Conservation (phyloP, 1,140 invertebrate genomes). For the Macrobrachium nipponense region DNA sequence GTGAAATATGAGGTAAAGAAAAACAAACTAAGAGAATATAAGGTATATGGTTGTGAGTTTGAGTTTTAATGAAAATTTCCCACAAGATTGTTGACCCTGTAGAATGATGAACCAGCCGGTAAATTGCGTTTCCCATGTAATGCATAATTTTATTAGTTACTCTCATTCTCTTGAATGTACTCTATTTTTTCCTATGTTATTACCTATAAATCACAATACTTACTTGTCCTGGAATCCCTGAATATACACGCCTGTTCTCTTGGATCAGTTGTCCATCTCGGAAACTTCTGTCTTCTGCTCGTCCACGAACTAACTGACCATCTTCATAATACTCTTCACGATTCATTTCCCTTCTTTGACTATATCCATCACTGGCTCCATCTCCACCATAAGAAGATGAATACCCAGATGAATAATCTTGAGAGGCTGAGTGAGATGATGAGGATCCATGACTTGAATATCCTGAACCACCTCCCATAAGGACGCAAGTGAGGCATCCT, state of each 20-base stretch:
- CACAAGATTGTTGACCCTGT: too few relatives aligned
- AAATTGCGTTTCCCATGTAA: neutral
- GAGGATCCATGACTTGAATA: neutral
- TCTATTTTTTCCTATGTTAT: neutral
- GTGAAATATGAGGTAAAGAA: too few relatives aligned
- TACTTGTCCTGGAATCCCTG: conserved; percentile 16
- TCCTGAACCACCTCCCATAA: conserved; percentile 18
- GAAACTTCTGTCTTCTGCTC: conserved; percentile 19
- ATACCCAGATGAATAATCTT: neutral
- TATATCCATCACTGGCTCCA: conserved; percentile 10
- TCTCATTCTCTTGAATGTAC: neutral
- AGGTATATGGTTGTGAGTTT: too few relatives aligned
- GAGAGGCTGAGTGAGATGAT: neutral
- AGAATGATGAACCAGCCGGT: neutral
- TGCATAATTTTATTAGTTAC: too few relatives aligned
- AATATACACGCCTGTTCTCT: conserved; percentile 22
- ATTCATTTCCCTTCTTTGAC: conserved; percentile 27
- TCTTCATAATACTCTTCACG: conserved; percentile 38
- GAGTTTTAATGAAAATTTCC: too few relatives aligned
- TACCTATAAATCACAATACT: neutral
- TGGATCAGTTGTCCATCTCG: conserved; percentile 39
- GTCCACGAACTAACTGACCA: conserved; percentile 37
- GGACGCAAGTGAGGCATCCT: conserved; percentile 40
- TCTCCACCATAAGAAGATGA: neutral
- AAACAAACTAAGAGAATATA: too few relatives aligned